Evolutionary conservation across 2,797 vertebrate species (phyloP).

Genomic region (Acanthurus tractus): DNA sequence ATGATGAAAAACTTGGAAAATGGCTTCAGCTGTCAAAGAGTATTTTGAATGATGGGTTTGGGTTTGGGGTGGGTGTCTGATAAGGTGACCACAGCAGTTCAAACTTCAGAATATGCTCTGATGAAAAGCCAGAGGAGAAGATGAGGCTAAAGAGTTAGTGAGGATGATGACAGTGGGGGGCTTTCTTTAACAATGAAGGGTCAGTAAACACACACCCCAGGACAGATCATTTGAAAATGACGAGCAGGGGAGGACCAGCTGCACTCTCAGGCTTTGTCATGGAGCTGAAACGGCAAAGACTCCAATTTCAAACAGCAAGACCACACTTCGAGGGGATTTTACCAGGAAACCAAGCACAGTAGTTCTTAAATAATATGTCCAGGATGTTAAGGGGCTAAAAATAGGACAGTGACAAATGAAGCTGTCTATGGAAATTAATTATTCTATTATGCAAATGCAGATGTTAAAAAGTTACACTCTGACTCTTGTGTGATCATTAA

Average conservation of each 20-base stretch:
- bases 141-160: constrained; percentile 9
- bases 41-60: constrained; percentile 11
- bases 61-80: constrained; percentile 1
- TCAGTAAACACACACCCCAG: constrained; percentile 34
- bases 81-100: constrained; percentile 9
- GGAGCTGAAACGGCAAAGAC: constrained; percentile 25
- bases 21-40: constrained; percentile 5
- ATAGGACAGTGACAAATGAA: neutral
- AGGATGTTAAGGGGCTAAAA: neutral
- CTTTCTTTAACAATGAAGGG: constrained; percentile 8
- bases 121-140: constrained; percentile 11
- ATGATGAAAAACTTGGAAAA: constrained; percentile 18
- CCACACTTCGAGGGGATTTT: constrained; percentile 28
- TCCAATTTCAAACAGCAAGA: constrained; percentile 55
- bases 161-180: constrained; percentile 8
- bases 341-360: constrained; percentile 18
- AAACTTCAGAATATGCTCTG: constrained; percentile 3
- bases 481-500: neutral
- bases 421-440: constrained; percentile 1
- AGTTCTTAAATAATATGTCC: neutral
- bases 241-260: constrained; percentile 28
- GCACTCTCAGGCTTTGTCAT: constrained; percentile 16
- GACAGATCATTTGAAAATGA: constrained; percentile 14
- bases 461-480: neutral
- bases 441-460: neutral